Evolutionary conservation across 2,113 vertebrate species (phyloP).

Genomic region (Oophaga pumilio): DNA sequence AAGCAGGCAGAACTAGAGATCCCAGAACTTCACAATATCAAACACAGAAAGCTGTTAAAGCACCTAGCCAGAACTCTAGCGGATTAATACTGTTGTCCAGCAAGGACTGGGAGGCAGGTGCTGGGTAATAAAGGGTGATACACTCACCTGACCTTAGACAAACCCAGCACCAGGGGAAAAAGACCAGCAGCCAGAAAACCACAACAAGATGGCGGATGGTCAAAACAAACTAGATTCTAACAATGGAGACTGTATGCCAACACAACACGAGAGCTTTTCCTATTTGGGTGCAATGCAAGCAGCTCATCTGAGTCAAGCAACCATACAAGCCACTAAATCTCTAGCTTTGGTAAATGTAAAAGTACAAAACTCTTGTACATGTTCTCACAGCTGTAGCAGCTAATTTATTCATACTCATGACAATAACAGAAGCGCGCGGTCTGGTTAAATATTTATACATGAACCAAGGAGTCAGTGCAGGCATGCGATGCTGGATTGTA

Average conservation of each 20-base stretch:
- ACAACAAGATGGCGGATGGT: no score
- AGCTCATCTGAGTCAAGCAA: neutral
- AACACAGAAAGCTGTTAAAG: no score
- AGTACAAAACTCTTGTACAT: conserved; percentile 31
- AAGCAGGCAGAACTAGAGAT: no score
- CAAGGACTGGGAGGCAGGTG: no score
- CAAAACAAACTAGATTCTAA: no score
- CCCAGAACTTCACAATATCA: no score
- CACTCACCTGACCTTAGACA: no score
- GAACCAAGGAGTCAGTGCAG: conserved; percentile 22
- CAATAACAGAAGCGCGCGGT: conserved; percentile 41
- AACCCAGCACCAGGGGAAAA: no score
- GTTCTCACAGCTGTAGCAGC: conserved; percentile 40
- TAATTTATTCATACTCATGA: conserved; percentile 55
- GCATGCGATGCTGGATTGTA: conserved; percentile 40
- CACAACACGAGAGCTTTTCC: neutral
- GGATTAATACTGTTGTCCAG: no score
- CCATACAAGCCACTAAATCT: neutral
- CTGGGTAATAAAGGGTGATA: no score
- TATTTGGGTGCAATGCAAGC: neutral
- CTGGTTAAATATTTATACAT: conserved; percentile 51
- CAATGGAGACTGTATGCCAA: neutral
- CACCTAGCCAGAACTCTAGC: no score
- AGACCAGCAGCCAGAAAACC: no score
- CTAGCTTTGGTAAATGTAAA: conserved; percentile 6